Conservation (phyloP, 1,140 invertebrate genomes). For the Pararge aegeria region DNA sequence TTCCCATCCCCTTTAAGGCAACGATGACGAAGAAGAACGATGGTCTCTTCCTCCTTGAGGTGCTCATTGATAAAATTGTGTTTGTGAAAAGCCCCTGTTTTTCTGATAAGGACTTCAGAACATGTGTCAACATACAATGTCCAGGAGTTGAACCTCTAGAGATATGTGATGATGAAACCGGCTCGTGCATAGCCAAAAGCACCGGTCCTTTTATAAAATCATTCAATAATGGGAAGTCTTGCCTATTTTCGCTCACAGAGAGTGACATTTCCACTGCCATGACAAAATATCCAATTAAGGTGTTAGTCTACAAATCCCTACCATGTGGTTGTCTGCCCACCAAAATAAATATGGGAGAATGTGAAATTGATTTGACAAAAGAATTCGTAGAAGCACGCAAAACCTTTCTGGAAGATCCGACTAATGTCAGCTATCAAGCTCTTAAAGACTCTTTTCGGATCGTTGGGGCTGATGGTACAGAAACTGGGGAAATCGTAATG, state of each 20-base stretch:
- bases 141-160: constrained; percentile 75
- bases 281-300: constrained; percentile 58
- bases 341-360: constrained; percentile 64
- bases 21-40: constrained; percentile 74
- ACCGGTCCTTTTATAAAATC: constrained; percentile 59
- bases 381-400: constrained; percentile 68
- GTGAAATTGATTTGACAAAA: constrained; percentile 70
- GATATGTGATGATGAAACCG: constrained; percentile 80
- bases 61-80: constrained; percentile 78
- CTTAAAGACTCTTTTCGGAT: constrained; percentile 81
- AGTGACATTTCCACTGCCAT: constrained; percentile 68
- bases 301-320: constrained; percentile 57
- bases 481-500: constrained; percentile 76
- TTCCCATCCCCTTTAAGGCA: constrained; percentile 53
- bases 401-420: constrained; percentile 59
- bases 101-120: constrained; percentile 72
- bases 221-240: constrained; percentile 80
- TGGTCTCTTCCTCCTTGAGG: constrained; percentile 80
- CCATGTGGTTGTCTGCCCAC: constrained; percentile 66
- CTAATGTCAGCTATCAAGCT: constrained; percentile 66
- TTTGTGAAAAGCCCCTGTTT: constrained; percentile 68
- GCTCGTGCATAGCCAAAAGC: constrained; percentile 49
- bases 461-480: constrained; percentile 63
- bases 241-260: constrained; percentile 78
- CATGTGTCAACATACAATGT: constrained; percentile 77